phyloP scores from a whole-genome alignment of 1,140 invertebrate species.

The Watersipora subatra region DNA sequence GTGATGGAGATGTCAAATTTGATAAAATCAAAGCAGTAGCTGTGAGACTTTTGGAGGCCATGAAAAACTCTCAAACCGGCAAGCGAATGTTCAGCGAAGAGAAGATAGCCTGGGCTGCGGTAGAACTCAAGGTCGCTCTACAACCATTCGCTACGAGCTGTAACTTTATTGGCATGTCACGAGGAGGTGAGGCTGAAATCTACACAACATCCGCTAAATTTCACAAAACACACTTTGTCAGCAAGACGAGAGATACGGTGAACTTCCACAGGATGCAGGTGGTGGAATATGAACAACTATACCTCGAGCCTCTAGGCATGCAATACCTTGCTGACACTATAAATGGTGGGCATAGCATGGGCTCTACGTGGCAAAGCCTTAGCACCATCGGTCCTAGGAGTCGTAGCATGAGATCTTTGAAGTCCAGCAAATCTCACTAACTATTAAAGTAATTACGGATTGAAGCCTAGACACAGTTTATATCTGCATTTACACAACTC shows the following conservation, averaged over 20 bases:
- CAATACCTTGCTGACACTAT: neutral
- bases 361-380: neutral
- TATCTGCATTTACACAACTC: no score
- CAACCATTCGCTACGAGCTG: conserved; percentile 24
- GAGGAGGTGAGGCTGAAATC: conserved; percentile 29
- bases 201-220: conserved; percentile 32
- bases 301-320: conserved; percentile 25
- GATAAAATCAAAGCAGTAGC: conserved; percentile 23
- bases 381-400: neutral
- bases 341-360: neutral
- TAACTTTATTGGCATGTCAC: conserved; percentile 28
- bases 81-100: conserved; percentile 28
- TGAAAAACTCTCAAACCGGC: conserved; percentile 16
- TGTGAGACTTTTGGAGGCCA: conserved; percentile 25
- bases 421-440: neutral
- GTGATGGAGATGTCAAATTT: conserved; percentile 17
- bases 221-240: conserved; percentile 31
- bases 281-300: conserved; percentile 24
- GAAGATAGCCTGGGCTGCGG: conserved; percentile 27
- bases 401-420: neutral
- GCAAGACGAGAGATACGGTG: conserved; percentile 31
- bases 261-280: conserved; percentile 25
- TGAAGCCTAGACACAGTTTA: no score
- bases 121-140: conserved; percentile 21
- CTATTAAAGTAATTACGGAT: no score